Evolutionary conservation across 2,888 invertebrate species (phyloP).

Genomic region (Vesta saturnalis): DNA sequence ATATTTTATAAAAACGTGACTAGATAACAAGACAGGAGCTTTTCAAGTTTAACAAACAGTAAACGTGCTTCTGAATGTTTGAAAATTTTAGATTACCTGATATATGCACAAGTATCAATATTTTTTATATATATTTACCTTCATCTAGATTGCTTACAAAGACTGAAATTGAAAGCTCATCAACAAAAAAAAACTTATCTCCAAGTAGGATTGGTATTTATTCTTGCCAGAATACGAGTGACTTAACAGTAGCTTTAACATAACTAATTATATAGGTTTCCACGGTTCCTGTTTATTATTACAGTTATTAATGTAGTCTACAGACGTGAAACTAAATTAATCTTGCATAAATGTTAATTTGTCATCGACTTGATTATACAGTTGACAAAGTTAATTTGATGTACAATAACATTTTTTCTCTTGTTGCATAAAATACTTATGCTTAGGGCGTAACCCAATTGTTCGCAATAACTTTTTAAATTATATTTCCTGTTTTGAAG

Average conservation of each 20-base stretch:
- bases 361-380: slow-evolving; percentile 2
- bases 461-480: not conserved
- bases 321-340: slow-evolving; percentile 10
- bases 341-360: slow-evolving; percentile 14
- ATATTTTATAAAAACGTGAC: slow-evolving; percentile 21
- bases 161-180: not conserved
- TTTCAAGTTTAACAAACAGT: slow-evolving; percentile 15
- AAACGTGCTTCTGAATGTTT: slow-evolving; percentile 20
- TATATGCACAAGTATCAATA: slow-evolving; percentile 14
- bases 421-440: not conserved
- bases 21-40: slow-evolving; percentile 19
- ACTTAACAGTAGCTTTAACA: not conserved
- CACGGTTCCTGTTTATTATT: slow-evolving; percentile 1
- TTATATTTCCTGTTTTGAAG: not conserved
- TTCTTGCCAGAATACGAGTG: not conserved
- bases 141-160: not conserved
- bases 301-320: slow-evolving; percentile 5
- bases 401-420: not conserved
- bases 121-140: not conserved
- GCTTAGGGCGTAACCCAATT: slow-evolving; percentile 5
- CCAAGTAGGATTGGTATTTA: too few relatives aligned
- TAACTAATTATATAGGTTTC: slow-evolving; percentile 2
- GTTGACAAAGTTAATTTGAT: slow-evolving; percentile 1
- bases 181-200: not conserved
- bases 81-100: slow-evolving; percentile 1